Evolutionary conservation across 2,888 invertebrate genomes (phyloP).

Genomic region (Catonia carolina): DNA sequence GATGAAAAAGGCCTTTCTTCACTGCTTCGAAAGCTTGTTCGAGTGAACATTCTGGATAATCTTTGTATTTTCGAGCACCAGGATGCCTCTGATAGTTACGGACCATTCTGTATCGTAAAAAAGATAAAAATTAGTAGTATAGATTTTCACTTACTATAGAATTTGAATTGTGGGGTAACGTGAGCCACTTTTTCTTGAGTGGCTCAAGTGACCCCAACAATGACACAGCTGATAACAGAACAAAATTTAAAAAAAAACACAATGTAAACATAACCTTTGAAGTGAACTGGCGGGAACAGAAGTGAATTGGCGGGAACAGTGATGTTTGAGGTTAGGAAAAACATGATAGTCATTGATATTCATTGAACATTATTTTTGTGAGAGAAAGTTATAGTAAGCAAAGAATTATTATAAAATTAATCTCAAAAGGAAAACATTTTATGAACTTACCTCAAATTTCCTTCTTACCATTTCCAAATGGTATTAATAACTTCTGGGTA

Average conservation of each 20-base stretch:
- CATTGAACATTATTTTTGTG: constrained; percentile 5
- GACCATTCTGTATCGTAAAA: constrained; percentile 12
- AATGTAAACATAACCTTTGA: constrained; percentile 13
- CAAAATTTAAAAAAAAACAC: constrained; percentile 13
- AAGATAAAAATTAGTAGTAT: too few species aligned
- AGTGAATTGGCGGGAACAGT: constrained; percentile 5
- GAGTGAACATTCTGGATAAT: constrained; percentile 17
- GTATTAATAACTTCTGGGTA: not conserved
- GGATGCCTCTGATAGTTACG: constrained; percentile 4
- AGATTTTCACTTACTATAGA: too few species aligned
- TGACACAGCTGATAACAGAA: constrained; percentile 8
- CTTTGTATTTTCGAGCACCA: constrained; percentile 18
- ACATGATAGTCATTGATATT: not conserved
- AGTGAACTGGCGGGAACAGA: too few species aligned
- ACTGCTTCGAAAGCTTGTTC: constrained; percentile 18
- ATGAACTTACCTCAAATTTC: constrained; percentile 15
- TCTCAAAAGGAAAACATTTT: constrained; percentile 1
- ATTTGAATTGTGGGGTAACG: constrained; percentile 12
- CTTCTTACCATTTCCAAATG: constrained; percentile 2
- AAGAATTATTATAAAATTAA: constrained; percentile 1
- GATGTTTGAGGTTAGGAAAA: constrained; percentile 13
- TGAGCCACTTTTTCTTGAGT: constrained; percentile 7
- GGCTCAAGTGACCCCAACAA: constrained; percentile 4
- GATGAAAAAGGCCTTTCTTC: constrained; percentile 16
- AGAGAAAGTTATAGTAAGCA: constrained; percentile 12